Evolutionary conservation across 2,113 vertebrate genomes (phyloP).

Genomic region (Ceratotherium simum): DNA sequence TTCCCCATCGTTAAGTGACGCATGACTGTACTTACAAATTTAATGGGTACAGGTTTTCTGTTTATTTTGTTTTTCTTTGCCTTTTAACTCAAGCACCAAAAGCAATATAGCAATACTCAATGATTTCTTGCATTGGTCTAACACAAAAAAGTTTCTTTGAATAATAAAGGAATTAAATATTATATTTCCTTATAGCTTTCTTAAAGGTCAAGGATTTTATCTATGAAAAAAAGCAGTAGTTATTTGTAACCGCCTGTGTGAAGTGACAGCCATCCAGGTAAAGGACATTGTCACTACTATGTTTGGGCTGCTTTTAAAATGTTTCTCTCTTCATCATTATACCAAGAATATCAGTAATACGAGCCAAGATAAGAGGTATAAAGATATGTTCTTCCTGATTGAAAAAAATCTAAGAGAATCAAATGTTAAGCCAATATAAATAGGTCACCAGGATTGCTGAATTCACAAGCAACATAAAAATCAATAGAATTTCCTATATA

Average conservation of each 20-base stretch:
- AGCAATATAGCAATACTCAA: background rate
- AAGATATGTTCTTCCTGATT: background rate
- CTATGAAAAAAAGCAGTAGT: background rate
- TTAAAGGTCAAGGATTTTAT: background rate
- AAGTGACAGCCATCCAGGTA: background rate
- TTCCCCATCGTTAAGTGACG: no score
- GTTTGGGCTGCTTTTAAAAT: background rate
- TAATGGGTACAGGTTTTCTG: background rate
- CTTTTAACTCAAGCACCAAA: background rate
- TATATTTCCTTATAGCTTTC: background rate
- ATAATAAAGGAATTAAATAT: background rate
- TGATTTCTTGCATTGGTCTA: background rate
- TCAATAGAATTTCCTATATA: background rate
- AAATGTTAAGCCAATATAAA: background rate
- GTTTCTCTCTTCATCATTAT: background rate
- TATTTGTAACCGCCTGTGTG: background rate
- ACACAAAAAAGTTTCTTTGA: background rate
- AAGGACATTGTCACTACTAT: background rate
- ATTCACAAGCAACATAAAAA: background rate
- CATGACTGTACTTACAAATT: background rate
- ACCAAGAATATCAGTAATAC: background rate
- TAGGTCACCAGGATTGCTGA: background rate
- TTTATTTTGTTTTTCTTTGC: constrained; percentile 9
- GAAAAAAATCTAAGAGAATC: background rate
- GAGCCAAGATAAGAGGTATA: background rate